A percentile compares a stretch with the other conserved stretches of the same genome.
Evolutionary conservation across 1,140 invertebrate species (phyloP).

Genomic region (Drosophila insularis): DNA sequence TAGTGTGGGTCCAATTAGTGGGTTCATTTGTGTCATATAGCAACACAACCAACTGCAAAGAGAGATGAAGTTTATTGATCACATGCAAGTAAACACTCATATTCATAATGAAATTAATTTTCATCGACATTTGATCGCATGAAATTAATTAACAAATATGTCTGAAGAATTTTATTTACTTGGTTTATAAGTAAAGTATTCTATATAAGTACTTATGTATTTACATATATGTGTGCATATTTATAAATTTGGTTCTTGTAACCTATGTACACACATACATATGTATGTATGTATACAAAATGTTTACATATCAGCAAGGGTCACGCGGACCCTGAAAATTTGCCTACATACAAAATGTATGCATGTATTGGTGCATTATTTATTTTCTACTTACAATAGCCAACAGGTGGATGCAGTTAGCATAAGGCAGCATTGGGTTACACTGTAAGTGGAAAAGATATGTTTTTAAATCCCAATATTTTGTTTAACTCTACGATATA

Average conservation of each 20-base stretch:
- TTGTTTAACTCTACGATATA: not conserved
- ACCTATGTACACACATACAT: not conserved
- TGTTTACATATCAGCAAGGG: not conserved
- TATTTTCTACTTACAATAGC: conserved; percentile 86
- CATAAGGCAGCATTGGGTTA: conserved; percentile 93
- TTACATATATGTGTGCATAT: not conserved
- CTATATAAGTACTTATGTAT: not conserved
- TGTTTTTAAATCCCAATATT: not conserved
- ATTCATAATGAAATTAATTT: not conserved
- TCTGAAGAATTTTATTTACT: not conserved
- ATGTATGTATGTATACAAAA: not conserved
- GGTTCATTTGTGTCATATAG: conserved; percentile 97
- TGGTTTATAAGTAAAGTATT: not conserved
- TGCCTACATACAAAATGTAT: not conserved
- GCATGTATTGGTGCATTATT: not conserved
- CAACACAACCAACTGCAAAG: conserved; percentile 90
- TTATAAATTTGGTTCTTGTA: not conserved
- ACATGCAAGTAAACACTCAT: not conserved
- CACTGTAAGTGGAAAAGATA: conserved; percentile 81
- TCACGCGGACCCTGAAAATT: not conserved
- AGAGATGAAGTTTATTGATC: conserved; percentile 14
- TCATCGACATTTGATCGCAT: not conserved
- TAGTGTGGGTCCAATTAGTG: conserved; percentile 93
- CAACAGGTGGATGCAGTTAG: conserved; percentile 94
- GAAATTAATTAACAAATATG: not conserved